Percentiles rank a stretch among this genome's conserved stretches.
phyloP scores from a whole-genome alignment of 1,140 invertebrate genomes.

The Battus philenor region DNA sequence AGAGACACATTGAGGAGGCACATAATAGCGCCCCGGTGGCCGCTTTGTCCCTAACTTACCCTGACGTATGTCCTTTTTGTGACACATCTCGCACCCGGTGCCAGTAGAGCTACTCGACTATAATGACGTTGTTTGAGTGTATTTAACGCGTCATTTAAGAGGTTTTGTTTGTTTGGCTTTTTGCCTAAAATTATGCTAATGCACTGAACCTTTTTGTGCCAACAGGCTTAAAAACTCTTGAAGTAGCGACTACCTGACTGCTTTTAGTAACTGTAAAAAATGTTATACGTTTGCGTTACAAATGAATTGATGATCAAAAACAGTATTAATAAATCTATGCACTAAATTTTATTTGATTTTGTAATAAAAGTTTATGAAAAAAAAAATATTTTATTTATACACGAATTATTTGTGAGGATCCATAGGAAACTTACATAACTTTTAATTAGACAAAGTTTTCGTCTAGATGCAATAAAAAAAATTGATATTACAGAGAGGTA shows the following conservation, averaged over 20 bases:
- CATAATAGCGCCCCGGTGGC: conserved; percentile 47
- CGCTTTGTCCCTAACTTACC: conserved; percentile 43
- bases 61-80: conserved; percentile 54
- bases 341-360: too few species aligned
- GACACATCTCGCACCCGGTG: conserved; percentile 29
- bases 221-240: conserved; percentile 1
- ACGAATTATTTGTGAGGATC: too few species aligned
- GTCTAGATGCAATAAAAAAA: too few species aligned
- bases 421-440: too few species aligned
- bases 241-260: conserved; percentile 15
- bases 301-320: too few species aligned
- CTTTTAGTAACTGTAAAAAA: too few species aligned
- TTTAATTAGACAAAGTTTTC: too few species aligned
- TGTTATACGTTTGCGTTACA: too few species aligned
- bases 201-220: conserved; percentile 25
- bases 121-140: conserved; percentile 54
- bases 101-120: conserved; percentile 42
- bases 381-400: too few species aligned
- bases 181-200: conserved; percentile 58
- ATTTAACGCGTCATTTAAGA: conserved; percentile 62
- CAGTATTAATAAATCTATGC: too few species aligned
- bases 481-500: too few species aligned
- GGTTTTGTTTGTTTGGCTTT: conserved; percentile 50
- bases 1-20: conserved; percentile 45
- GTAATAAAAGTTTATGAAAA: too few species aligned